Evolutionary conservation across 1,140 invertebrate genomes (phyloP).

Genomic region (Drosophila arawakana): DNA sequence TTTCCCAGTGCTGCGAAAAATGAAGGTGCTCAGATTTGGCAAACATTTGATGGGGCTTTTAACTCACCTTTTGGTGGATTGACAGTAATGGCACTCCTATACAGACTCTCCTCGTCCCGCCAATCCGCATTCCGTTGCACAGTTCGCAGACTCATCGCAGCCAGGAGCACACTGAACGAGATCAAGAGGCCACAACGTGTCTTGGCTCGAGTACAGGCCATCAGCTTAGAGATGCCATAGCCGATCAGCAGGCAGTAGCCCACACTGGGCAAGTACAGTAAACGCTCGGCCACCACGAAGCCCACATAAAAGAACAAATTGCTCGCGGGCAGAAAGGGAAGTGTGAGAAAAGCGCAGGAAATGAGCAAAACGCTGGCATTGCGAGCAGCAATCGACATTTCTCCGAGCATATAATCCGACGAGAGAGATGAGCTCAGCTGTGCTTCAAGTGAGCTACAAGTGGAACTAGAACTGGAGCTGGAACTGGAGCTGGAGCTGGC

Average conservation of each 20-base stretch:
- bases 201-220: slow-evolving; percentile 67
- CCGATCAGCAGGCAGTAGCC: slow-evolving; percentile 96
- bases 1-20: slow-evolving; percentile 92
- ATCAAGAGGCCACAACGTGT: slow-evolving; percentile 85
- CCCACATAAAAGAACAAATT: slow-evolving; percentile 98
- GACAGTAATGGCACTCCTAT: slow-evolving; percentile 94
- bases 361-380: slow-evolving; percentile 84
- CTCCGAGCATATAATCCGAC: slow-evolving; percentile 48
- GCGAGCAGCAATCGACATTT: slow-evolving; percentile 45
- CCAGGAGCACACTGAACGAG: slow-evolving; percentile 87
- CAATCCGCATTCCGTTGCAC: slow-evolving; percentile 94
- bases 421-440: slow-evolving; percentile 20
- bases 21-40: not conserved
- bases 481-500: slow-evolving; percentile 38
- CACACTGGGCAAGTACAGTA: slow-evolving; percentile 97
- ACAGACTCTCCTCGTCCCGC: slow-evolving; percentile 96
- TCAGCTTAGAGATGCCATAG: slow-evolving; percentile 88
- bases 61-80: slow-evolving; percentile 98
- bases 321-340: slow-evolving; percentile 97
- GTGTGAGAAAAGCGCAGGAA: slow-evolving; percentile 91
- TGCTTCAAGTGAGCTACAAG: slow-evolving; percentile 17
- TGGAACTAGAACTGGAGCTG: slow-evolving; percentile 39
- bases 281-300: slow-evolving; percentile 97
- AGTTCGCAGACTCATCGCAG: slow-evolving; percentile 91
- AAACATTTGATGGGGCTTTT: not conserved